Conservation (phyloP, 2,797 vertebrate species). For the Pseudotriccus pelzelni region DNA sequence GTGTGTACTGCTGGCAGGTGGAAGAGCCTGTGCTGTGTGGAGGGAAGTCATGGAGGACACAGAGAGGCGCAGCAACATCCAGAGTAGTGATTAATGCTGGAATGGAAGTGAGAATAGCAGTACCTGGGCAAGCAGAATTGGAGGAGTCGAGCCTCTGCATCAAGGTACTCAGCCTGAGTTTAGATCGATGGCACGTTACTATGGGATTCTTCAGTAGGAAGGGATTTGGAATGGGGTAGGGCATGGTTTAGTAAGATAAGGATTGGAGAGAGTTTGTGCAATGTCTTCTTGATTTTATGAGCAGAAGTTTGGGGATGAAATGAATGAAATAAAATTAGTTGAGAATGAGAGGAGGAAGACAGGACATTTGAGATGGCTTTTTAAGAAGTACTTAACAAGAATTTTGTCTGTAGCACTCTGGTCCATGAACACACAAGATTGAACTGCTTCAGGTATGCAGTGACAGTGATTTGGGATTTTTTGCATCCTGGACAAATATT, state of each 20-base stretch:
- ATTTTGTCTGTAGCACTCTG: background rate
- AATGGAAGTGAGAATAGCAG: background rate
- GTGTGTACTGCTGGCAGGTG: background rate
- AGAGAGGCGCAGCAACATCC: background rate
- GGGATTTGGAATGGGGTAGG: background rate
- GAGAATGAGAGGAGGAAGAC: background rate
- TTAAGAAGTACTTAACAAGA: background rate
- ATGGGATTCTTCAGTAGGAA: background rate
- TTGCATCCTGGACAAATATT: background rate
- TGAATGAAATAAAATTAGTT: background rate
- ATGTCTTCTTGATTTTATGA: background rate
- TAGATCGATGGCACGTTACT: fast-evolving
- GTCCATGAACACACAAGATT: background rate
- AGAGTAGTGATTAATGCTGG: background rate
- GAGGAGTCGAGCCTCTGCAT: background rate
- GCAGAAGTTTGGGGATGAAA: background rate
- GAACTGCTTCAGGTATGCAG: background rate
- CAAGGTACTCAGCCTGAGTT: background rate
- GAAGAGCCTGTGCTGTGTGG: background rate
- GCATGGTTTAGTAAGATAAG: background rate
- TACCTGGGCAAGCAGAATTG: background rate
- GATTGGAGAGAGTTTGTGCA: background rate
- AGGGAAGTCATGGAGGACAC: background rate
- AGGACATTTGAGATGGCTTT: background rate
- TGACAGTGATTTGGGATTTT: background rate